Conservation (phyloP, 2,113 vertebrate genomes). For the Solea senegalensis region DNA sequence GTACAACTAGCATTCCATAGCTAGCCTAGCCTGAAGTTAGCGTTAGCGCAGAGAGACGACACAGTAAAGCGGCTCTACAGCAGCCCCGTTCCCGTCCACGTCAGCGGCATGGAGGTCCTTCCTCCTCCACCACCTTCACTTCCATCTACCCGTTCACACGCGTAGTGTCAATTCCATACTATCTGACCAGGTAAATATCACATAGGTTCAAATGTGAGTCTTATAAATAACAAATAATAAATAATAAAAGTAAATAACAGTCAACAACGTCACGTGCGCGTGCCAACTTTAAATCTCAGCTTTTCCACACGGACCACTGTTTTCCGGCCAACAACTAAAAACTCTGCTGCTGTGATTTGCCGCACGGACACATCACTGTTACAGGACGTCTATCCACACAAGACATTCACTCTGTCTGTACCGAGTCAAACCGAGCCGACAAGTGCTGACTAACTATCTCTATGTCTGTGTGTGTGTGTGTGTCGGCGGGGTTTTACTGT, state of each 20-base stretch:
- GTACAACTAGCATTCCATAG: not conserved
- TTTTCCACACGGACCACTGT: not conserved
- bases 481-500: not conserved
- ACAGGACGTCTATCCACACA: too few species aligned
- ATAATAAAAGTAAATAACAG: not conserved
- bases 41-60: not conserved
- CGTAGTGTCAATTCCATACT: not conserved
- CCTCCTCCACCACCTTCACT: not conserved
- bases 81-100: conserved; percentile 68
- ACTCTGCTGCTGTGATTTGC: not conserved
- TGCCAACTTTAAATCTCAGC: not conserved
- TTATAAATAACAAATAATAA: too few species aligned
- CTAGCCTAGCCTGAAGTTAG: not conserved
- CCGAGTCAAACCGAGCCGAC: not conserved
- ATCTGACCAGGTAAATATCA: not conserved
- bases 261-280: not conserved
- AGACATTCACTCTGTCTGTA: not conserved
- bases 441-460: not conserved
- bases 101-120: conserved; percentile 66
- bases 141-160: not conserved
- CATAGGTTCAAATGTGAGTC: not conserved
- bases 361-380: too few species aligned
- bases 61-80: not conserved
- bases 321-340: not conserved
- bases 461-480: not conserved